Evolutionary conservation across 1,140 invertebrate genomes (phyloP).

Genomic region (Kradibia gibbosae): DNA sequence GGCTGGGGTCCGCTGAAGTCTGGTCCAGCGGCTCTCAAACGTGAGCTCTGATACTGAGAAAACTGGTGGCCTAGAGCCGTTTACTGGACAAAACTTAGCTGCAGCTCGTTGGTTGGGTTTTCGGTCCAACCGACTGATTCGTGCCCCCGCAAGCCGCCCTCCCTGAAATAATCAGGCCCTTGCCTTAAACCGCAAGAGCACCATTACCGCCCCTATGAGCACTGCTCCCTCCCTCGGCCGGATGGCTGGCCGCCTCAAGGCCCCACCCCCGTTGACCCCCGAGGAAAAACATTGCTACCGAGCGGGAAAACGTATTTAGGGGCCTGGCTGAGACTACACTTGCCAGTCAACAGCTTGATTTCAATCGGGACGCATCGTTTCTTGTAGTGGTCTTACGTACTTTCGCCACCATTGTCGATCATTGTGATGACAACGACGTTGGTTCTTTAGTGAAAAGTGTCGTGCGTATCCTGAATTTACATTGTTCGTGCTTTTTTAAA

Average conservation of each 20-base stretch:
- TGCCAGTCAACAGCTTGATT: slow-evolving; percentile 23
- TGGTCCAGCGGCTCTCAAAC: too few species aligned
- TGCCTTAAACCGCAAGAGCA: background rate
- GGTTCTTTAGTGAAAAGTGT: background rate
- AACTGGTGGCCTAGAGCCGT: too few species aligned
- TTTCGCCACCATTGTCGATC: too few species aligned
- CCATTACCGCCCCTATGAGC: slow-evolving; percentile 2
- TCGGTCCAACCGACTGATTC: too few species aligned
- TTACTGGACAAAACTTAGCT: too few species aligned
- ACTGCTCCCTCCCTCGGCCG: background rate
- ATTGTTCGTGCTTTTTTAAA: background rate
- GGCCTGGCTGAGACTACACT: background rate
- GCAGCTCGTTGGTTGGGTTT: too few species aligned
- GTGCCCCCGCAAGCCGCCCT: background rate
- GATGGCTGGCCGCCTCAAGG: background rate
- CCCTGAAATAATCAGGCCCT: background rate
- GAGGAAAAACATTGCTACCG: background rate
- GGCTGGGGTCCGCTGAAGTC: too few species aligned
- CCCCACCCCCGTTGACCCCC: background rate
- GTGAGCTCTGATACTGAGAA: too few species aligned
- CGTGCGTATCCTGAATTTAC: background rate
- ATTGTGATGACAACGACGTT: too few species aligned
- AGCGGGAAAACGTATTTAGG: slow-evolving; percentile 42
- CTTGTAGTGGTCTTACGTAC: too few species aligned
- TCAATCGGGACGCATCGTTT: background rate